Conservation (phyloP, 2,888 invertebrate species). For the Trilocha varians region DNA sequence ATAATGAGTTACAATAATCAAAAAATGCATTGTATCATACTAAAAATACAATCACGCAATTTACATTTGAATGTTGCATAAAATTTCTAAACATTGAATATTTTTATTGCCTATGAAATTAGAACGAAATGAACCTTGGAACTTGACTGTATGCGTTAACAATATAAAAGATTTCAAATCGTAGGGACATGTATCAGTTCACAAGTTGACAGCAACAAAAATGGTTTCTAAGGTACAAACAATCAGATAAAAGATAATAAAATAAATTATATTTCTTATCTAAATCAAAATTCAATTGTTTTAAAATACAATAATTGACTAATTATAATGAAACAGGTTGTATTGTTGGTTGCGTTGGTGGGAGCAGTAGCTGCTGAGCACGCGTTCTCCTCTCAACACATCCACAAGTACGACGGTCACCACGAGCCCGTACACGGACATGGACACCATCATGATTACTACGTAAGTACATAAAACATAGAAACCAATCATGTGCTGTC, state of each 20-base stretch:
- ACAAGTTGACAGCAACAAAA: not conserved
- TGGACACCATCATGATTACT: constrained; percentile 12
- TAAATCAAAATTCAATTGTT: not conserved
- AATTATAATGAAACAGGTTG: constrained; percentile 5
- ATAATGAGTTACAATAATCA: no score
- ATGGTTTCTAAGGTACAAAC: not conserved
- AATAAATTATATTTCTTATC: not conserved
- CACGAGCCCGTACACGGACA: constrained; percentile 4
- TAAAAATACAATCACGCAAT: not conserved
- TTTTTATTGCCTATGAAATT: constrained; percentile 4
- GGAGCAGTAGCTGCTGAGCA: constrained; percentile 8
- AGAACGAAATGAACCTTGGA: constrained; percentile 6
- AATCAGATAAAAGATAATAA: constrained; percentile 1
- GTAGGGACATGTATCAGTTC: constrained; percentile 4
- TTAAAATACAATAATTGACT: not conserved
- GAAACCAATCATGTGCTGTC: no score
- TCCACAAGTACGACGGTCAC: constrained; percentile 5
- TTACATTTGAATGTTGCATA: constrained; percentile 9
- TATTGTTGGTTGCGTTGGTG: constrained; percentile 10
- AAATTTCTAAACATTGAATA: constrained; percentile 4
- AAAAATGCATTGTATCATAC: not conserved
- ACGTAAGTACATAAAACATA: constrained; percentile 9
- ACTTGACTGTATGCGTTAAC: constrained; percentile 1
- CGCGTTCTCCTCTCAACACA: not conserved
- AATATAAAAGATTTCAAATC: constrained; percentile 8